Evolutionary conservation across 2,888 invertebrate species (phyloP), one percentile per base, ranked within the genome.

Genomic region (Anoplius nigerrimus): DNA sequence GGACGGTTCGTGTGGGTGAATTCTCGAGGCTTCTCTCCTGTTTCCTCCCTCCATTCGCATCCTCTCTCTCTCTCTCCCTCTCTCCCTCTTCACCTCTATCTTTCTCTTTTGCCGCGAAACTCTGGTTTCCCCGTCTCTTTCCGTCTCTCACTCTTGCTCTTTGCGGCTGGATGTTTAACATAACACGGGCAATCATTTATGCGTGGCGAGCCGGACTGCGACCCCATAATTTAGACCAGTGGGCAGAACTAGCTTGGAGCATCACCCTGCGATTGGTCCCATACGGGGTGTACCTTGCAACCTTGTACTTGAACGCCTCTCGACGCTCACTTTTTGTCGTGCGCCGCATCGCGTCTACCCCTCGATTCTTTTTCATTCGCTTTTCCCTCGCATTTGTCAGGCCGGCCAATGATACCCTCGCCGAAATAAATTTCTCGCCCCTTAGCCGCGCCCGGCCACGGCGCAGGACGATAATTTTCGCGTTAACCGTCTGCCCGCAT

Each of bases 101-200:
- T 34, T 27, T 11, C 34, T 34, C 11, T 34, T 11, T 1, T 34
- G 6, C 34, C 11, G 11, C 34, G 4, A 34, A 1, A 34, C 58
- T 61, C 56, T 54, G 58, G 62, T 55, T 56, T 21, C 22, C n/a
- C n/a, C n/a, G n/a, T 55, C 20, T 55, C 20, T 20, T 21, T 57
- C 22, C 22, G n/a, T 45, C 16, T 57, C 45, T 20, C 16, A 21
- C 13, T 22, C 57, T 57, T 8, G n/a, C 22, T 45, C 68, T 59
- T 72, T 63, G 56, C 59, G 67, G 71, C 61, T 78, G 83, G 84
- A 88, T 88, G 86, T 88, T 88, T 87, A 88, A 88, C 88, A 88
- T 88, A 87, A 88, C 86, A 84, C 85, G 86, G 82, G 87, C 87
- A 87, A 88, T 88, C 87, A 88, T 87, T 88, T 88, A 88, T 86